phyloP scores from a whole-genome alignment of 2,113 vertebrate genomes.

The Sorex fumeus region DNA sequence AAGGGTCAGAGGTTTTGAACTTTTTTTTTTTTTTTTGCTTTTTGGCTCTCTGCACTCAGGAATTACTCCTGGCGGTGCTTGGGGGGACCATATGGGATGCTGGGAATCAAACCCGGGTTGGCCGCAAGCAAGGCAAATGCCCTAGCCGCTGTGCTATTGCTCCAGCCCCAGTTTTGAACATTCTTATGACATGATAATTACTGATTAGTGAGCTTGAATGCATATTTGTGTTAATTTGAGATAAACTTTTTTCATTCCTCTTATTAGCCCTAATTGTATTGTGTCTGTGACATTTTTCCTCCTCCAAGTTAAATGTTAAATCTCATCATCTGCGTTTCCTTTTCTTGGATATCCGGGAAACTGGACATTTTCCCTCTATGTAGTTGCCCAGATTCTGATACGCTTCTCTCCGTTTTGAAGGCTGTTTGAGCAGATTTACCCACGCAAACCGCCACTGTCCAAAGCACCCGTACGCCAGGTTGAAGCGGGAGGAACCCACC shows the following conservation, averaged over 20 bases:
- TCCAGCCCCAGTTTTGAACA: constrained; percentile 9
- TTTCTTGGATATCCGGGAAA: neutral
- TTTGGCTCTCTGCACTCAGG: too few relatives aligned
- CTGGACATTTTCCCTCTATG: neutral
- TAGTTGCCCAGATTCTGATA: constrained; percentile 43
- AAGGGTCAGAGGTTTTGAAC: neutral
- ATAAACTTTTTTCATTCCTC: neutral
- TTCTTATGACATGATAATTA: neutral
- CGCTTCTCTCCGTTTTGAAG: constrained; percentile 87
- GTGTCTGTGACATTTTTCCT: neutral
- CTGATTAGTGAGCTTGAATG: neutral
- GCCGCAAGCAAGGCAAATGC: too few relatives aligned
- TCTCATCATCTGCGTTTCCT: neutral
- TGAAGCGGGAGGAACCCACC: constrained; percentile 96
- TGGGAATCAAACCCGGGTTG: too few relatives aligned
- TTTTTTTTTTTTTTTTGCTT: too few relatives aligned
- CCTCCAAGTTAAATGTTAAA: neutral
- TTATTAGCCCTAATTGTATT: neutral
- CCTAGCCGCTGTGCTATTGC: too few relatives aligned
- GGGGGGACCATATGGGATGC: too few relatives aligned
- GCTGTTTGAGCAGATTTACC: constrained; percentile 97
- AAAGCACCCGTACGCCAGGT: constrained; percentile 96
- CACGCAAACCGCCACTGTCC: constrained; percentile 98
- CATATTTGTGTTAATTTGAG: neutral
- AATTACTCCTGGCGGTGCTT: too few relatives aligned